These are phyloP conservation scores for Xiphydria camelus DNA, from an alignment of 2,888 invertebrate genomes.

Conservation along the genomic window DNA sequence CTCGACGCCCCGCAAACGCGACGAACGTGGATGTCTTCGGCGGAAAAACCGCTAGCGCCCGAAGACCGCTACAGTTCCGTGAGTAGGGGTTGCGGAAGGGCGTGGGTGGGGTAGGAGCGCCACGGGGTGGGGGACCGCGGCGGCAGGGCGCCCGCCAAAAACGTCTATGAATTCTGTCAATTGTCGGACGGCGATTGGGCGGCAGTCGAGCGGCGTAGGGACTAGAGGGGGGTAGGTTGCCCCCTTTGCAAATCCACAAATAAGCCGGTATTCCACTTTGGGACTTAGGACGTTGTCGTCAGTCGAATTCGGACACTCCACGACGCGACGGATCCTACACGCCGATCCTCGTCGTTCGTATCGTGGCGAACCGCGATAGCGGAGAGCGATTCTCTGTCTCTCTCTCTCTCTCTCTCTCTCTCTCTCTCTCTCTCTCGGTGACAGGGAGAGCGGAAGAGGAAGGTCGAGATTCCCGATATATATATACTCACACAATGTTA, in stretches of 20 bases:
- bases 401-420: background rate
- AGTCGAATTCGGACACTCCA: conserved; percentile 32
- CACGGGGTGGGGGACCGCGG: background rate
- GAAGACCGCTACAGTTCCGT: conserved; percentile 1
- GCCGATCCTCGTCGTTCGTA: too few species aligned
- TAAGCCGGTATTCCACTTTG: conserved; percentile 30
- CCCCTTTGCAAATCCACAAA: conserved; percentile 33
- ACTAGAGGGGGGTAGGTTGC: conserved; percentile 34
- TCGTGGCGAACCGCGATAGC: too few species aligned
- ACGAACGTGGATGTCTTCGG: too few species aligned
- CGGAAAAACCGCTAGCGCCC: too few species aligned
- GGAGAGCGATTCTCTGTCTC: background rate
- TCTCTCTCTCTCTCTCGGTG: background rate
- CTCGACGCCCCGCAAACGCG: too few species aligned
- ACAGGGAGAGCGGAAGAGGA: too few species aligned
- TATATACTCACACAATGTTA: too few species aligned
- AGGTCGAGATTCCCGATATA: too few species aligned
- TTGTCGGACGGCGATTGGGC: conserved; percentile 21
- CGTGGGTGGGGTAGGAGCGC: background rate
- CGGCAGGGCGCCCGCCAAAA: conserved; percentile 14
- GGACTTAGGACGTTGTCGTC: conserved; percentile 26
- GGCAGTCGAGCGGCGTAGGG: conserved; percentile 12
- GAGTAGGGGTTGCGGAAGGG: too few species aligned
- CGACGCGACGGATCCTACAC: conserved; percentile 6
- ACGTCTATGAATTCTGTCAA: conserved; percentile 22